These are phyloP conservation scores for Microcebus tavaratra DNA, from an alignment of 2,113 vertebrate genomes.

Conservation along the genomic window DNA sequence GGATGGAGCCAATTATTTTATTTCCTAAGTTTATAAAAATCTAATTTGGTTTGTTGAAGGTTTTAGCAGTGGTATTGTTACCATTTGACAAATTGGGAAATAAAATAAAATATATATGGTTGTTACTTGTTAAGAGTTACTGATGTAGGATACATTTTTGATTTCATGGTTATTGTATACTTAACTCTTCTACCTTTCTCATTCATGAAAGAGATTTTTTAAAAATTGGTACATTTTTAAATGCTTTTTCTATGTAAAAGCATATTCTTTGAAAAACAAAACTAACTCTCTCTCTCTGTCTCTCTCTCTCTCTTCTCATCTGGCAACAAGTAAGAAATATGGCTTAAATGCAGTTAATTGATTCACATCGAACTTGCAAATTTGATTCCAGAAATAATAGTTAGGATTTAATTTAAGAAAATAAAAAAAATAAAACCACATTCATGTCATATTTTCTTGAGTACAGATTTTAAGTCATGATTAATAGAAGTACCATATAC, in stretches of 20 bases:
- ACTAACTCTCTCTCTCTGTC: no score
- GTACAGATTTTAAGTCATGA: background rate
- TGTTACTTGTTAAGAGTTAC: background rate
- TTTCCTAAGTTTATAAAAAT: background rate
- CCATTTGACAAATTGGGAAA: background rate
- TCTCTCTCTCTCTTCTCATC: background rate
- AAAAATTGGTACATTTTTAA: background rate
- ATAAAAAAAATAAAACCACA: background rate
- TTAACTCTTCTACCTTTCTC: background rate
- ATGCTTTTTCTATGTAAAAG: background rate
- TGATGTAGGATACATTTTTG: background rate
- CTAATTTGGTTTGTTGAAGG: background rate
- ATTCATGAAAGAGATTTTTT: background rate
- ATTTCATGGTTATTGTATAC: background rate
- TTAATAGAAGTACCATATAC: background rate
- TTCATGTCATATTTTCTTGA: background rate
- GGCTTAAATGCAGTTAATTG: background rate
- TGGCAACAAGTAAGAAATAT: background rate
- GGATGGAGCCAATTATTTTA: conserved; percentile 19
- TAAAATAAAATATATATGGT: background rate
- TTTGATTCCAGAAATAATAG: background rate
- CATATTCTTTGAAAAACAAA: background rate
- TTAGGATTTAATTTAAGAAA: background rate
- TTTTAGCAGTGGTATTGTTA: background rate
- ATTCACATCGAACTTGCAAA: background rate